phyloP scores from a whole-genome alignment of 2,113 vertebrate genomes.

The Mohoua ochrocephala region DNA sequence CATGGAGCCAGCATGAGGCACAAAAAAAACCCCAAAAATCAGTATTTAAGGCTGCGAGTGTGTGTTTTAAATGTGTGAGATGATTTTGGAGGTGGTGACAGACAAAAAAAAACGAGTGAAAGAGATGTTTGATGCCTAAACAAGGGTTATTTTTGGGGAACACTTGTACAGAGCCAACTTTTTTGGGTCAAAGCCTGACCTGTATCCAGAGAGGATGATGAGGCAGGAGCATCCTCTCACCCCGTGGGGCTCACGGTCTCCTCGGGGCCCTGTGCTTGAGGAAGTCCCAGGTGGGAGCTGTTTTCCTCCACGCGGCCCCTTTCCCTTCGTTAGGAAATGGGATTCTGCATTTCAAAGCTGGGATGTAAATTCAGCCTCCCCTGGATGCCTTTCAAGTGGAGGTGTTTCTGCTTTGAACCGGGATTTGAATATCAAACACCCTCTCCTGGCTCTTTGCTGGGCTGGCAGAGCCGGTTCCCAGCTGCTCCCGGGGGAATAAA shows the following conservation, averaged over 20 bases:
- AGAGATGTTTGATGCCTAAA: background rate
- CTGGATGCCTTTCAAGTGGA: background rate
- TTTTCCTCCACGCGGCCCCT: background rate
- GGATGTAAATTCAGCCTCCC: background rate
- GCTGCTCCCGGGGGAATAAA: background rate
- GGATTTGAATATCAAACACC: slow-evolving; percentile 15
- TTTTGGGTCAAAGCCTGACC: background rate
- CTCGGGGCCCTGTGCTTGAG: background rate
- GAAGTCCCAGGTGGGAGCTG: background rate
- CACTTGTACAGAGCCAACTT: fast-evolving
- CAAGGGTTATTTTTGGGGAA: background rate
- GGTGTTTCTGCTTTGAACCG: background rate
- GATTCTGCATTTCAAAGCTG: background rate
- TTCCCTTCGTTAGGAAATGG: background rate
- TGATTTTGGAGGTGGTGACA: background rate
- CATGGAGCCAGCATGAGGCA: background rate
- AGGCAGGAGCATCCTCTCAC: background rate
- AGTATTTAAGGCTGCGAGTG: background rate
- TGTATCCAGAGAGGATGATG: background rate
- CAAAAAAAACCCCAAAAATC: background rate
- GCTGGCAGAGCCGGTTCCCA: background rate
- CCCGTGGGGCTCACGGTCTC: fast-evolving
- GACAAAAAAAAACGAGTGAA: background rate
- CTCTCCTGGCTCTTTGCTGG: background rate
- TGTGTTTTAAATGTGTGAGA: background rate